These are phyloP conservation scores for Himantopus leucocephalus DNA, from an alignment of 2,113 vertebrate species.

Conservation along the genomic window DNA sequence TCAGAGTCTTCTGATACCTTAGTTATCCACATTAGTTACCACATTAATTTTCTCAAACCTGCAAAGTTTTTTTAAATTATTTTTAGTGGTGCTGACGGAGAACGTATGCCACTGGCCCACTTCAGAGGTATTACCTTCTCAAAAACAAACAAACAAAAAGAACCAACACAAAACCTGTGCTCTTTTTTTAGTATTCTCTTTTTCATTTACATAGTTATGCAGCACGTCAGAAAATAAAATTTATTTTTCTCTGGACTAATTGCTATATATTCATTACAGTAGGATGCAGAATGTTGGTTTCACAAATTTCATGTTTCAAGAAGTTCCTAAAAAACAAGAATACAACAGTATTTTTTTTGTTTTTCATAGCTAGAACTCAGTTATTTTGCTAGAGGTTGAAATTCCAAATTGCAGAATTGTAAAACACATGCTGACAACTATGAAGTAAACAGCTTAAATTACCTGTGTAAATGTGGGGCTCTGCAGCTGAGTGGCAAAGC, in stretches of 20 bases:
- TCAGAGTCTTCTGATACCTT: background rate
- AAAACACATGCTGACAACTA: background rate
- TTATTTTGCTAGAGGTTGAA: background rate
- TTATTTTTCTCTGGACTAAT: background rate
- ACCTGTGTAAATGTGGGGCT: slow-evolving; percentile 89
- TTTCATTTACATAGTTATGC: background rate
- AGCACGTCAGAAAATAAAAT: background rate
- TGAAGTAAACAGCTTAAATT: background rate
- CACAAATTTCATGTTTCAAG: background rate
- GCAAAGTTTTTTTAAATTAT: background rate
- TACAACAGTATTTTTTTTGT: background rate
- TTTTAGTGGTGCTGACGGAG: background rate
- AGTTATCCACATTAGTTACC: background rate
- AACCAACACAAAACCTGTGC: background rate
- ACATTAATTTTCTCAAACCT: background rate
- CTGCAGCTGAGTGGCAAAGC: slow-evolving; percentile 81
- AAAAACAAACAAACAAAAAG: background rate
- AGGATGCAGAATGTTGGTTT: background rate
- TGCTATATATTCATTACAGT: background rate
- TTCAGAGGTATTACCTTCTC: background rate
- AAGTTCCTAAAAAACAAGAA: background rate
- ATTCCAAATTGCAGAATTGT: background rate
- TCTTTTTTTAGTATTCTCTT: background rate
- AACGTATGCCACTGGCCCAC: background rate
- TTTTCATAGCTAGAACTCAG: background rate